A percentile compares a stretch with the other conserved stretches of the same genome.
These are phyloP conservation scores for Andricus grossulariae DNA, from an alignment of 1,140 invertebrate species.

Conservation along the genomic window DNA sequence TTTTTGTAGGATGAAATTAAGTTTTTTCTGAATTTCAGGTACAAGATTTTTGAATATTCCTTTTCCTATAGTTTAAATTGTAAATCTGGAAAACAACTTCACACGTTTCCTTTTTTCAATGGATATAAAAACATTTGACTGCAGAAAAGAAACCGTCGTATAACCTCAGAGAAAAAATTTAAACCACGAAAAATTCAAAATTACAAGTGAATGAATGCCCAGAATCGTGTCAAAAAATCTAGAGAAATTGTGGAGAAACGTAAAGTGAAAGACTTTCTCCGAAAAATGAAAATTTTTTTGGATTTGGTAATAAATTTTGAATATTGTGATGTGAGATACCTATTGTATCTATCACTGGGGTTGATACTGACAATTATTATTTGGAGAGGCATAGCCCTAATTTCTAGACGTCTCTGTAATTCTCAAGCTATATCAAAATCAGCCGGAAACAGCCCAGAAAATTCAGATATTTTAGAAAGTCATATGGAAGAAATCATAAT, in stretches of 20 bases:
- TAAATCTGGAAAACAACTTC: no score
- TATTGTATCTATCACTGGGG: neutral
- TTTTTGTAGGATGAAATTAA: no score
- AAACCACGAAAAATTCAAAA: neutral
- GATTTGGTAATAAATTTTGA: neutral
- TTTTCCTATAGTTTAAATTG: no score
- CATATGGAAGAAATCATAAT: neutral
- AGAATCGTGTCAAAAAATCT: neutral
- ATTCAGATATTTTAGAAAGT: neutral
- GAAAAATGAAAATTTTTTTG: neutral
- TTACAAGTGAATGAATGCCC: constrained; percentile 6
- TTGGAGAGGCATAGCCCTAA: neutral
- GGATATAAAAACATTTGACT: neutral
- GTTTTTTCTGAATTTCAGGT: no score
- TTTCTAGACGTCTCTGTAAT: neutral
- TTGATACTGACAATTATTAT: neutral
- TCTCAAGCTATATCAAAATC: neutral
- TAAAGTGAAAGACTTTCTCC: neutral
- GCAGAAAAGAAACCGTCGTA: neutral
- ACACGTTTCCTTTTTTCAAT: no score
- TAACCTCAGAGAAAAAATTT: neutral
- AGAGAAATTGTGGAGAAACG: neutral
- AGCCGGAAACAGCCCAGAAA: neutral
- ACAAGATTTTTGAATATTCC: no score
- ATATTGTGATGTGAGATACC: neutral